Percentiles rank a stretch among this genome's conserved stretches.
Conservation (phyloP, 2,113 vertebrate genomes). For the Lynx canadensis region DNA sequence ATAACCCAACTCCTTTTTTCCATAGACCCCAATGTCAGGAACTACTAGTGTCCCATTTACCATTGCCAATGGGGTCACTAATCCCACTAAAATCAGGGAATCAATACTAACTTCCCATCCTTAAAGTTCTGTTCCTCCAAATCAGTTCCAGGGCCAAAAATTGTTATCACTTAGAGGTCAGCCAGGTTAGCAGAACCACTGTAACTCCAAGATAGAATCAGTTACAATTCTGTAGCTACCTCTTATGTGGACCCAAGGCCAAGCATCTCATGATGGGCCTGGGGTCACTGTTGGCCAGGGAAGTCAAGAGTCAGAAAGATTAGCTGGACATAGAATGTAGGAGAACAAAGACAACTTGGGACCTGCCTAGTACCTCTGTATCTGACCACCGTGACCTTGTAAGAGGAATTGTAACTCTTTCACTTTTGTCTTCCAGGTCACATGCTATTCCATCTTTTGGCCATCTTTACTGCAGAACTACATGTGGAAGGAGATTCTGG, state of each 20-base stretch:
- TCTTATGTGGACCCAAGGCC: not conserved
- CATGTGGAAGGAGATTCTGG: not conserved
- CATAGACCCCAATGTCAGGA: not conserved
- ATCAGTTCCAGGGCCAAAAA: not conserved
- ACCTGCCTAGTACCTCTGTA: not conserved
- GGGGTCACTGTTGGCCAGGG: not conserved
- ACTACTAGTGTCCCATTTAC: not conserved
- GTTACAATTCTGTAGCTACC: not conserved
- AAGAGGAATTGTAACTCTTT: not conserved
- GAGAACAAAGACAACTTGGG: not conserved
- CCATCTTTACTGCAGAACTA: not conserved
- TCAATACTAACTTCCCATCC: not conserved
- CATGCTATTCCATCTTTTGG: not conserved
- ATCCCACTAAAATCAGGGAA: not conserved
- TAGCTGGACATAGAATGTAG: not conserved
- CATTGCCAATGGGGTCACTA: not conserved
- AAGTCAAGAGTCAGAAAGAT: constrained; percentile 15
- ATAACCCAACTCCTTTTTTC: not conserved
- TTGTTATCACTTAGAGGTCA: not conserved
- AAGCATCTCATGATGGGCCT: not conserved
- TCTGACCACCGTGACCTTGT: not conserved
- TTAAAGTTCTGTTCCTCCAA: not conserved
- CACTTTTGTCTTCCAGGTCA: not conserved
- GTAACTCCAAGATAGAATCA: not conserved
- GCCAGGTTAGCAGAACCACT: not conserved